Evolutionary conservation across 2,113 vertebrate species (phyloP).

Genomic region (Myiopsitta monachus): DNA sequence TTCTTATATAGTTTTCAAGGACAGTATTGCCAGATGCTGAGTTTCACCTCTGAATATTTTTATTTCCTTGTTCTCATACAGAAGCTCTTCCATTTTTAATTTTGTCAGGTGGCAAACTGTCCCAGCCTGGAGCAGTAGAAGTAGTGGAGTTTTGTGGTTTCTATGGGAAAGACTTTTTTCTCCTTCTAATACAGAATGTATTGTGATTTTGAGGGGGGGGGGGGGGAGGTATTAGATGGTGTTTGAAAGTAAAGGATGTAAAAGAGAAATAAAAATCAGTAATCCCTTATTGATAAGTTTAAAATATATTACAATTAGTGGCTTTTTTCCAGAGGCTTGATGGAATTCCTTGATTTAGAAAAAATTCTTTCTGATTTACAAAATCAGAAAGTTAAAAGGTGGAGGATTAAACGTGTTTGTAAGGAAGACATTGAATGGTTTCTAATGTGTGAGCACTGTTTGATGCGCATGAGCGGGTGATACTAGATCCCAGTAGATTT

Average conservation of each 20-base stretch:
- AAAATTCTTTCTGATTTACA: neutral
- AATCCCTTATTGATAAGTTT: neutral
- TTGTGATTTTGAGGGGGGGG: neutral
- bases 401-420: neutral
- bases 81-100: neutral
- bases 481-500: neutral
- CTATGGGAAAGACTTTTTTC: neutral
- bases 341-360: neutral
- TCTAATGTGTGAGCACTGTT: neutral
- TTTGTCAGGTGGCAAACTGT: neutral
- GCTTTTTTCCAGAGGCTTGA: neutral
- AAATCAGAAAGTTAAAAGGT: neutral
- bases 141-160: neutral
- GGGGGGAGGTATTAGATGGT: neutral
- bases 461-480: fast-evolving
- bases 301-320: neutral
- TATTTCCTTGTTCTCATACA: neutral
- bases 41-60: neutral
- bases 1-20: neutral
- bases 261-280: neutral
- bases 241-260: neutral
- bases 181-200: neutral
- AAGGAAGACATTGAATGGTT: neutral
- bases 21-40: neutral
- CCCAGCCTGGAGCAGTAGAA: neutral